A percentile compares a stretch with the other conserved stretches of the same genome.
Evolutionary conservation across 2,113 vertebrate genomes (phyloP).

Genomic region (Aegypius monachus): DNA sequence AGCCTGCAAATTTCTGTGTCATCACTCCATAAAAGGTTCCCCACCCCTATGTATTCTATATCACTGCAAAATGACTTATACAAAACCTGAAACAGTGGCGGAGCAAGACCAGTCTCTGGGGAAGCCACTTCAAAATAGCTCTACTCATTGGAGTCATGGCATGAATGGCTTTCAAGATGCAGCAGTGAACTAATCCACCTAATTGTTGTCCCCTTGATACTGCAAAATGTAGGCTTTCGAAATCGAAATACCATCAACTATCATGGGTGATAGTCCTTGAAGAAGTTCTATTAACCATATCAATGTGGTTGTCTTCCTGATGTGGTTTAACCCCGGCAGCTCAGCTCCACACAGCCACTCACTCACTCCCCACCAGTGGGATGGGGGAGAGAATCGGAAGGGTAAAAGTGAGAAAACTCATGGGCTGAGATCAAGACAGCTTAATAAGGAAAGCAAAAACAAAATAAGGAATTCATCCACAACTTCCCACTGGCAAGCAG

Average conservation of each 20-base stretch:
- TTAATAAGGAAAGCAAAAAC: background rate
- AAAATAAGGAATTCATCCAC: background rate
- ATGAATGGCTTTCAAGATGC: background rate
- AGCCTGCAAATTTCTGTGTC: constrained; percentile 12
- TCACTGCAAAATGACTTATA: background rate
- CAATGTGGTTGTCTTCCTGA: background rate
- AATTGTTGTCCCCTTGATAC: background rate
- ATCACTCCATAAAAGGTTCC: background rate
- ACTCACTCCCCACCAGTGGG: fast-evolving
- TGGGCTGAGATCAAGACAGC: background rate
- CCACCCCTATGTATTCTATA: background rate
- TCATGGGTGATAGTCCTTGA: background rate
- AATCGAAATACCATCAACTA: fast-evolving
- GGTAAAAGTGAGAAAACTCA: background rate
- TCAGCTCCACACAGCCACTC: background rate
- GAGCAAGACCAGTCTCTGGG: background rate
- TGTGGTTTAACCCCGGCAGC: background rate
- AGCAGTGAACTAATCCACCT: background rate
- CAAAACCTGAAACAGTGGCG: background rate
- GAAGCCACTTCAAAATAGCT: background rate
- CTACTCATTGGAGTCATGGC: background rate
- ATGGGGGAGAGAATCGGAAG: background rate
- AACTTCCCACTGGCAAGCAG: background rate
- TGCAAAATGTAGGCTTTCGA: background rate
- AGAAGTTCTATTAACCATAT: background rate